A percentile compares a stretch with the other conserved stretches of the same genome.
These are phyloP conservation scores for Sparidentex hasta DNA, from an alignment of 2,797 vertebrate genomes.

Conservation along the genomic window DNA sequence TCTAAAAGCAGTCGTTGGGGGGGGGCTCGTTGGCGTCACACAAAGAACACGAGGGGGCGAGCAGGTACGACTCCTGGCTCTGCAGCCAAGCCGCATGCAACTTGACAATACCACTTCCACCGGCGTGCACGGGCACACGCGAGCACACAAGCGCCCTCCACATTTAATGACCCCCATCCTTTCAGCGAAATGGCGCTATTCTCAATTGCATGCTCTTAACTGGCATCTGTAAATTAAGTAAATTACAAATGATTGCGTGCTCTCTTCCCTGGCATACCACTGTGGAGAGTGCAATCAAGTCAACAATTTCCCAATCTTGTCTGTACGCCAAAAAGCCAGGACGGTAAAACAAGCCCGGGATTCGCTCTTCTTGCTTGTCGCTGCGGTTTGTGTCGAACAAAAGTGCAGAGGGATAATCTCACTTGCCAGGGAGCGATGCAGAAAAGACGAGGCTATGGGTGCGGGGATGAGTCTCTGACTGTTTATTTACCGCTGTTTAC, in stretches of 20 bases:
- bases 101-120: slow-evolving; percentile 50
- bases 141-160: slow-evolving; percentile 41
- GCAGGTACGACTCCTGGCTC: slow-evolving; percentile 6
- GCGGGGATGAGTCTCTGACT: slow-evolving; percentile 57
- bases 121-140: slow-evolving; percentile 26
- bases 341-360: slow-evolving; percentile 36
- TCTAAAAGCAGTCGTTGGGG: slow-evolving; percentile 14
- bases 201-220: slow-evolving; percentile 48
- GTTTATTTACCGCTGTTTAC: slow-evolving; percentile 79
- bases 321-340: slow-evolving; percentile 32
- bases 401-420: slow-evolving; percentile 55
- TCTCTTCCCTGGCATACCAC: slow-evolving; percentile 65
- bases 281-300: slow-evolving; percentile 67
- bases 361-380: slow-evolving; percentile 34
- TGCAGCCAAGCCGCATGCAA: slow-evolving; percentile 38
- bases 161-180: slow-evolving; percentile 67
- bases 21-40: slow-evolving; percentile 13
- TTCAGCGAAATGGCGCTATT: slow-evolving; percentile 46
- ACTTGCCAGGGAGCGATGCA: slow-evolving; percentile 52
- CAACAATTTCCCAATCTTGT: slow-evolving; percentile 60
- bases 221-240: slow-evolving; percentile 72
- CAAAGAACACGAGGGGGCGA: slow-evolving; percentile 10
- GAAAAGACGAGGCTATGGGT: slow-evolving; percentile 38
- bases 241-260: slow-evolving; percentile 74
- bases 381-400: slow-evolving; percentile 23